These are phyloP conservation scores for Mesorhabditis spiculigera DNA, from an alignment of 2,888 invertebrate species.

Conservation along the genomic window DNA sequence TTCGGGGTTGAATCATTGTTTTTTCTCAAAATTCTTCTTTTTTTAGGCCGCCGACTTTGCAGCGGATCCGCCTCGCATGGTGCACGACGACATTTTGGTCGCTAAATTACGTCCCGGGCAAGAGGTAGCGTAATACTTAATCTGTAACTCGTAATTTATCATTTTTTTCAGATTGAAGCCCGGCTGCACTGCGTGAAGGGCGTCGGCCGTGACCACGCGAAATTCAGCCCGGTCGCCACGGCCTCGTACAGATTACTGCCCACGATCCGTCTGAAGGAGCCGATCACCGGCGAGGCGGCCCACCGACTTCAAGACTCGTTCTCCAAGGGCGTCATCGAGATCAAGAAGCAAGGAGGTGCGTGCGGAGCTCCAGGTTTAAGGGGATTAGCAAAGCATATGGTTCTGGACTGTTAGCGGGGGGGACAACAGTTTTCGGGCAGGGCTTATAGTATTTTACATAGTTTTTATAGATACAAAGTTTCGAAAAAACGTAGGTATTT, in stretches of 20 bases:
- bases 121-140: too few species aligned
- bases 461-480: neutral
- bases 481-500: too few species aligned
- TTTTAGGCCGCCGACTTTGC: conserved; percentile 47
- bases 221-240: conserved; percentile 95
- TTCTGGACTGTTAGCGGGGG: too few species aligned
- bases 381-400: neutral
- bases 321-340: conserved; percentile 84
- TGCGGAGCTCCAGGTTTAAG: neutral
- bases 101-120: conserved; percentile 93
- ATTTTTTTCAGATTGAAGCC: conserved; percentile 56
- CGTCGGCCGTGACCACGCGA: conserved; percentile 94
- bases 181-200: conserved; percentile 84
- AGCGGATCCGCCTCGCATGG: conserved; percentile 41
- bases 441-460: neutral
- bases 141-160: too few species aligned
- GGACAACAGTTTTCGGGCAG: neutral
- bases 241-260: conserved; percentile 88
- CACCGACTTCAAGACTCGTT: conserved; percentile 81
- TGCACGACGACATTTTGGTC: conserved; percentile 75
- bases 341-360: conserved; percentile 30
- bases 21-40: neutral
- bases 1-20: neutral
- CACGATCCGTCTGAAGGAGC: conserved; percentile 74
- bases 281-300: conserved; percentile 78